Base-by-base conservation (phyloP, 2,113 vertebrate species). In the Lophochroa leadbeateri region DNA sequence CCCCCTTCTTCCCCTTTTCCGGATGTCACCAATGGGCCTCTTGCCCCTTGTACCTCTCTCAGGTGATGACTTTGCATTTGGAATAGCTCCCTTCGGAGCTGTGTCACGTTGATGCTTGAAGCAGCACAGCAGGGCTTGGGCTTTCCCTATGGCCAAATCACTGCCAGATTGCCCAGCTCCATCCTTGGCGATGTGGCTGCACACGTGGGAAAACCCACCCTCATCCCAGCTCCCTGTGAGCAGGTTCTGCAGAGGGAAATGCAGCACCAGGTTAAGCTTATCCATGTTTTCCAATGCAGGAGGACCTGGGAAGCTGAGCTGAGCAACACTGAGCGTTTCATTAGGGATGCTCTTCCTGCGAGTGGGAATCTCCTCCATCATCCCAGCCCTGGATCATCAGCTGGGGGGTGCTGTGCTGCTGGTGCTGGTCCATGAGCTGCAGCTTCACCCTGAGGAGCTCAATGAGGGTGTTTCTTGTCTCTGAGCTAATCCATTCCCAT, bases 71-170 rank as follows among this genome's bases (percentile, higher is more conserved):
- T 70, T 52, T 16, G 91, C 7, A 0, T 74, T 95, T 74, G 92
- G 92, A 94, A 84, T 63, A 12, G 37, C 91, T 96, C 95, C 90
- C 81, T 52, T 83, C 86, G 5, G 74, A 58, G 75, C 21, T 37
- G 82, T 96, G 92, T 93, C 95, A 95, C 74, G 7, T 65, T 84
- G 91, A 94, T 69, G 94, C 94, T 27, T 92, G 93, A 95, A 85
- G 92, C 55, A 96, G 81, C 88, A 44, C 82, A 91, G 94, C 78
- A 88, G 50, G 76, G 50, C 37, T 92, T 92, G 49, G 91, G 89
- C 96, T 96, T 96, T 96, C 92, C 81, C 93, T 69, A 24, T 58
- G 65, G 35, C 39, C 9, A 95, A 94, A 96, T 94, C 91, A 71
- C 91, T 94, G 91, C 97, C 96, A 95, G 96, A 96, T 95, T 27